Percentiles rank a stretch among this genome's conserved stretches.
Conservation (phyloP, 2,113 vertebrate species). For the Lagenorhynchus albirostris region DNA sequence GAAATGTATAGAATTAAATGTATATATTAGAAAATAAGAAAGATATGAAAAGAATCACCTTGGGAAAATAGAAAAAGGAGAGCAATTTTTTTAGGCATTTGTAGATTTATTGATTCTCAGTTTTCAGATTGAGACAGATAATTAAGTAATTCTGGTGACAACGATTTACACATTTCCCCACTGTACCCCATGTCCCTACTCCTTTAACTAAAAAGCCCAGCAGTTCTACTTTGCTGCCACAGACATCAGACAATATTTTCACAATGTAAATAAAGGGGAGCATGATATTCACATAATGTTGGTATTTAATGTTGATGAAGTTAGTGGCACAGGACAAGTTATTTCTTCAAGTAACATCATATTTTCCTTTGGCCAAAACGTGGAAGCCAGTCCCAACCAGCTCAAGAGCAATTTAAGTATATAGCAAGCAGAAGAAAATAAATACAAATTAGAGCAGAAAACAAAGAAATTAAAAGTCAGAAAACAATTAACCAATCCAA, state of each 20-base stretch:
- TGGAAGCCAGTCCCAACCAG: background rate
- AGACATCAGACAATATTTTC: background rate
- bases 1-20: background rate
- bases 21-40: background rate
- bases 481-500: background rate
- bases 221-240: background rate
- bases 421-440: background rate
- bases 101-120: conserved; percentile 22
- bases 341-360: background rate
- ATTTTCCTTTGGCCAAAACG: background rate
- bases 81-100: background rate
- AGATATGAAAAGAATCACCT: background rate
- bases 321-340: background rate
- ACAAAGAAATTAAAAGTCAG: background rate
- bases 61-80: background rate
- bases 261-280: background rate
- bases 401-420: background rate
- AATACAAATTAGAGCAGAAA: background rate
- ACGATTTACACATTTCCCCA: background rate
- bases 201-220: background rate
- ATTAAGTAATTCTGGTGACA: background rate
- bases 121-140: background rate
- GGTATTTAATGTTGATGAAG: background rate
- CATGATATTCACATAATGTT: background rate
- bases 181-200: background rate